Base-by-base conservation (phyloP, 64 coral and sea anemone genomes). In the Porites australiensis region DNA sequence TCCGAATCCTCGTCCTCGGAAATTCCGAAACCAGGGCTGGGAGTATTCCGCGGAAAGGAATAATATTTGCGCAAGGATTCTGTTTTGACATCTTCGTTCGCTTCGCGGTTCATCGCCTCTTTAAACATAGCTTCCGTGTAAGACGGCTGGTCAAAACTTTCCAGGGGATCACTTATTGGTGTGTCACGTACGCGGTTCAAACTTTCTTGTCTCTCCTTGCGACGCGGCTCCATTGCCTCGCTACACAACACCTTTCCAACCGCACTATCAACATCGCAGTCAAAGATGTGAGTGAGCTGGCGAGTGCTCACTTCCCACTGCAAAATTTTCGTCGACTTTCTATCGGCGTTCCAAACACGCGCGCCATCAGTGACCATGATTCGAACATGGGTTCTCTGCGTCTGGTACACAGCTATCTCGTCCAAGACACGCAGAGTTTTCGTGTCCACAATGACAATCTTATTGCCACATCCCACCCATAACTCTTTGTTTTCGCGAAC, bases 331-430 rank as follows among this genome's bases (percentile, higher is more conserved):
- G 94, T 72, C 11, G 94, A 96, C 3, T 88, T 82, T 8, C 98
- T 92, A 78, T 96, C 94, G 44, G 91, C 93, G 59, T 91, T 96
- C 86, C 94, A 99, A 4, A 96, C 98, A 11, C 74, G 88, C 6
- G 67, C 62, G 19, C 91, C 92, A 88, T 92, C 77, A 2, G 88
- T 89, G 1, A 96, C 94, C 91, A 99, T 99, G 19, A 87, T 94
- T 18, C 78, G 91, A 22, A 89, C 59, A 86, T 94, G 83, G 8
- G 75, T 76, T 20, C 88, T 88, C 53, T 51, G 84, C 9, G 84
- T 82, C 23, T 77, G 89, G 62, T 88, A 95, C 44, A 79, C 82
- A 14, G 53, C 46, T 49, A 94, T 85, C 50, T 77, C 88, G 67
- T 88, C 61, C 19, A 94, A 18, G 2, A 93, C n/a, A 20, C 52